Evolutionary conservation across 2,797 vertebrate species (phyloP), one percentile per base, ranked within the genome.

Genomic region (Sebastes hubbsi): DNA sequence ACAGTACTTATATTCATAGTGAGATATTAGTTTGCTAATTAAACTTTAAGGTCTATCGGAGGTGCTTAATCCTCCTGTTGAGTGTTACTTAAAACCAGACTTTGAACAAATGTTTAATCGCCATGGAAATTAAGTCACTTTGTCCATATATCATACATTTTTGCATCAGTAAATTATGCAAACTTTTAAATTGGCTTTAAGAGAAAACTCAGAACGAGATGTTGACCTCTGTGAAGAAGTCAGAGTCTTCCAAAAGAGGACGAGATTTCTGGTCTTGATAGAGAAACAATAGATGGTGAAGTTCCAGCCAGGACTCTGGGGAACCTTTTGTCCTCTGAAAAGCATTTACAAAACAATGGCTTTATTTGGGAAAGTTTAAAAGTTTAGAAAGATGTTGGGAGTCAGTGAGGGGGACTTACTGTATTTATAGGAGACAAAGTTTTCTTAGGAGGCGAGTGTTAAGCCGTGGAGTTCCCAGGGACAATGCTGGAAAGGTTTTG

Each of bases 401-500:
- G 29, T 64, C 62, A 29, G 1, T 73, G 46, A 6, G 12, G 46
- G 46, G 71, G 6, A 18, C 34, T 78, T 36, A 12, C 73, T 81
- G 72, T 86, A 42, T 62, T 80, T 75, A 56, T 5, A 2, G 6
- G 9, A 77, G n/a, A 78, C 24, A 59, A 58, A 36, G 22, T 54
- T 54, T 80, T 71, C 58, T 72, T 13, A 22, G 63, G 12, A 22
- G 29, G 68, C 2, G 16, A 36, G 38, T 16, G 55, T 49, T 22
- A 65, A 79, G 68, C 73, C 25, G 72, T 18, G 52, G 16, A 46
- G 66, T 84, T 82, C 75, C 60, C 54, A 29, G 34, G 36, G 62
- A 88, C 85, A 88, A 69, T 80, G 84, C 62, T 78, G 61, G 46
- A 74, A 81, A 82, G 61, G 73, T 86, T 84, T 78, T 66, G 81